These are phyloP conservation scores for Colletes latitarsis DNA, from an alignment of 1,140 invertebrate genomes.

Conservation along the genomic window DNA sequence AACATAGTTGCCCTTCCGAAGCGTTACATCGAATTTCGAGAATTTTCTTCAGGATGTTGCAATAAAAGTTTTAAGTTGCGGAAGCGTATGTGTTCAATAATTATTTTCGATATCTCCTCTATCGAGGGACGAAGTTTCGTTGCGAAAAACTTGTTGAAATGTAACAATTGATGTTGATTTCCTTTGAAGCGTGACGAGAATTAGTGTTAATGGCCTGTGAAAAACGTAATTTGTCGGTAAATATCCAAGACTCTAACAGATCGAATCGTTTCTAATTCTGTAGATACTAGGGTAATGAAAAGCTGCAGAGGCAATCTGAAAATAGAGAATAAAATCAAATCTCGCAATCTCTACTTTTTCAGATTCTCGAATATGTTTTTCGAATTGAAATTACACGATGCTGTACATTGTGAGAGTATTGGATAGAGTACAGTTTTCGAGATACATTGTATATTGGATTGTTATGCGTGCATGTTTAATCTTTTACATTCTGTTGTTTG, in stretches of 20 bases:
- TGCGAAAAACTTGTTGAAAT: too few species aligned
- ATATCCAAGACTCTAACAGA: not conserved
- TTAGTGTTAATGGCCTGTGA: not conserved
- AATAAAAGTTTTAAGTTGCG: not conserved
- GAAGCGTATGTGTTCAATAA: not conserved
- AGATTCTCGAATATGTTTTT: not conserved
- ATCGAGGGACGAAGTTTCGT: too few species aligned
- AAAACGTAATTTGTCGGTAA: not conserved
- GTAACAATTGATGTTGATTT: not conserved
- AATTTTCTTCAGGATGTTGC: not conserved
- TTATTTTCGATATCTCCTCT: not conserved
- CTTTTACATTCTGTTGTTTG: conserved; percentile 16
- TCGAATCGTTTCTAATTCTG: conserved; percentile 4
- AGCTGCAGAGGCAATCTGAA: not conserved
- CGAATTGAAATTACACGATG: not conserved
- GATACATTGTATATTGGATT: conserved; percentile 23
- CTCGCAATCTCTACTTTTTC: not conserved
- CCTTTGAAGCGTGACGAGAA: not conserved
- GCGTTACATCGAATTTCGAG: not conserved
- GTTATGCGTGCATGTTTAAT: conserved; percentile 18
- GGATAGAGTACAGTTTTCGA: not conserved
- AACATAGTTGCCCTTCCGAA: not conserved
- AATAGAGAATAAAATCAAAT: not conserved
- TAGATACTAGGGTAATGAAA: conserved; percentile 20
- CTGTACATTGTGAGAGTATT: not conserved